Evolutionary conservation across 2,113 vertebrate species (phyloP), one percentile per base, ranked within the genome.

Genomic region (Chaetura pelagica): DNA sequence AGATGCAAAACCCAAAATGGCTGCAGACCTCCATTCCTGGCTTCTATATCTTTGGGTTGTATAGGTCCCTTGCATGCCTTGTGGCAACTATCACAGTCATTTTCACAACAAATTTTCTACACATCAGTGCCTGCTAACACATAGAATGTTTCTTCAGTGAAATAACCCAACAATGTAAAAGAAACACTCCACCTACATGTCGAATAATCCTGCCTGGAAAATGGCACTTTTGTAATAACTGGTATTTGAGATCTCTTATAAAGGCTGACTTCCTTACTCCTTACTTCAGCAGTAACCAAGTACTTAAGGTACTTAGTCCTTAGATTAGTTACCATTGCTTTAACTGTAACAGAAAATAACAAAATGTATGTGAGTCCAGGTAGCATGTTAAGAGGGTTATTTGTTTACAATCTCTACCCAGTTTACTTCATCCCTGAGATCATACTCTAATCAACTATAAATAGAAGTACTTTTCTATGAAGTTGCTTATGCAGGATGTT

Each of bases 291-390:
- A 58, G n/a, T 23, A 83, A 78, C 27, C 49, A 49, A 23, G 22
- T 49, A 49, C 46, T 55, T 78, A 40, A 59, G 1, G 0, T 44
- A 26, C 21, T 73, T 64, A 9, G 84, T 83, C 35, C 24, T 84
- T 55, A 67, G 81, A 66, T 42, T 73, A 49, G 8, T 68, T 61
- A 72, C 22, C 6, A 52, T 8, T 76, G 8, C 32, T 68, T 57
- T 35, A 91, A 79, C 21, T 23, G 7, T 48, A 84, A 76, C 7
- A 73, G 84, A 89, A 95, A 72, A 57, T 40, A 71, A 67, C 7
- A 38, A 81, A 75, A 34, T 0, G 0, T 46, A 78, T 1, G 0
- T 26, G 7, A 89, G 8, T 8, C 29, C 61, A 8, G 9, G 23
- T 13, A 52, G 30, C 12, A 61, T 1, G 0, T 40, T 22, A 77